These are phyloP conservation scores for Lacerta viridis DNA, from an alignment of 2,797 vertebrate genomes.

Conservation along the genomic window DNA sequence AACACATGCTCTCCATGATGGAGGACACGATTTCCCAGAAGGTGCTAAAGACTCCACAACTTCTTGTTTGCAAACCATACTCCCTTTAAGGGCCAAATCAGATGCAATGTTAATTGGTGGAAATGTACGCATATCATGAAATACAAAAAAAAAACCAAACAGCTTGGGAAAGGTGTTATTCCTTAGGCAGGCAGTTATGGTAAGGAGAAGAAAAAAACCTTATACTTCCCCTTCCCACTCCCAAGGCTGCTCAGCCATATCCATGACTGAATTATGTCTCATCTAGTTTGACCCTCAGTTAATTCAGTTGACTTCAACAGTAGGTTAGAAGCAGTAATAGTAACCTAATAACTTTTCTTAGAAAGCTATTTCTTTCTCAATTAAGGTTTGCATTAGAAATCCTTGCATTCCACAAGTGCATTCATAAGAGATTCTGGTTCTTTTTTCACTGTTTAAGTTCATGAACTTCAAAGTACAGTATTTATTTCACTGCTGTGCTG, in stretches of 20 bases:
- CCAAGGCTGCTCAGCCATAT: neutral
- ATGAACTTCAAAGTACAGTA: slow-evolving; percentile 23
- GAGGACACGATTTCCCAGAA: neutral
- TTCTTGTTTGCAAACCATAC: neutral
- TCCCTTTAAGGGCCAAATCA: neutral
- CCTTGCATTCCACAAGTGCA: neutral
- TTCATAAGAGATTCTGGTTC: neutral
- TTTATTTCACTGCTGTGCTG: slow-evolving; percentile 36
- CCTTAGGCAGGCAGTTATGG: neutral
- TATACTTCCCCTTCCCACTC: neutral
- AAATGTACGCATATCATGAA: neutral
- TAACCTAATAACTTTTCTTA: neutral
- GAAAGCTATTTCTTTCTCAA: accelerated
- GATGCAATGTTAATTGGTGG: neutral
- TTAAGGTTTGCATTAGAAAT: neutral
- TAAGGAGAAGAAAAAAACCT: neutral
- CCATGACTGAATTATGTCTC: neutral
- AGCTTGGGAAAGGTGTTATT: neutral
- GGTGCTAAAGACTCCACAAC: neutral
- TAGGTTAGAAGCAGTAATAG: neutral
- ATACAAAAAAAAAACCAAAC: neutral
- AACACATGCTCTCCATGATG: no score
- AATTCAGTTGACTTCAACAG: neutral
- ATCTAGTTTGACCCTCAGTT: neutral
- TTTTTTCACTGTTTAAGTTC: slow-evolving; percentile 2